A percentile compares a stretch with the other conserved stretches of the same genome.
phyloP scores from a whole-genome alignment of 2,113 vertebrate genomes.

The Myotis brandtii region DNA sequence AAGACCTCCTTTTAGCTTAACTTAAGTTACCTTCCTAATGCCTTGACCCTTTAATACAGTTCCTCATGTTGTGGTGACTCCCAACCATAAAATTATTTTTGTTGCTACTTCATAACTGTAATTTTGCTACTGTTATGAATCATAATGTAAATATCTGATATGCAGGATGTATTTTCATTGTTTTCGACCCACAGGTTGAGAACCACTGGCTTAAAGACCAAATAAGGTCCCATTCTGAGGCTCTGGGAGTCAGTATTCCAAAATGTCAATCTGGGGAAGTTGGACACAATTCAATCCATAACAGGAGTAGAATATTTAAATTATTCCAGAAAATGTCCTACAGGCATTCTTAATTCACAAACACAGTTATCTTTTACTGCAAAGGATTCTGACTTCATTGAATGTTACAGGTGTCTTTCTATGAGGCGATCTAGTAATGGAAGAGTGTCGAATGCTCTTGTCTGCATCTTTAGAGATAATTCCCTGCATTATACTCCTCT shows the following conservation, averaged over 20 bases:
- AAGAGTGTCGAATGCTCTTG: slow-evolving; percentile 2
- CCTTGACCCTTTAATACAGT: no score
- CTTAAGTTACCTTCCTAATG: no score
- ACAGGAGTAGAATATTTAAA: background rate
- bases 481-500: slow-evolving; percentile 19
- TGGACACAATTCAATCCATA: background rate
- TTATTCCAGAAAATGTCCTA: background rate
- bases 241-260: background rate
- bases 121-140: no score
- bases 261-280: background rate
- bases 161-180: no score
- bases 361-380: background rate
- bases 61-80: no score
- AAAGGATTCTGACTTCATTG: slow-evolving; percentile 22
- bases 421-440: background rate
- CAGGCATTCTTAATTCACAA: background rate
- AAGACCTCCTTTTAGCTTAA: background rate
- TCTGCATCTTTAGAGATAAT: slow-evolving; percentile 54
- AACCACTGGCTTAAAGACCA: background rate
- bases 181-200: no score
- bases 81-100: no score
- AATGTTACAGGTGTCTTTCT: slow-evolving; percentile 1
- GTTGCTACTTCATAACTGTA: no score
- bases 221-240: background rate
- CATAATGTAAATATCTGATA: no score